Base-by-base conservation (phyloP, 2,113 vertebrate genomes). In the Panthera leo region DNA sequence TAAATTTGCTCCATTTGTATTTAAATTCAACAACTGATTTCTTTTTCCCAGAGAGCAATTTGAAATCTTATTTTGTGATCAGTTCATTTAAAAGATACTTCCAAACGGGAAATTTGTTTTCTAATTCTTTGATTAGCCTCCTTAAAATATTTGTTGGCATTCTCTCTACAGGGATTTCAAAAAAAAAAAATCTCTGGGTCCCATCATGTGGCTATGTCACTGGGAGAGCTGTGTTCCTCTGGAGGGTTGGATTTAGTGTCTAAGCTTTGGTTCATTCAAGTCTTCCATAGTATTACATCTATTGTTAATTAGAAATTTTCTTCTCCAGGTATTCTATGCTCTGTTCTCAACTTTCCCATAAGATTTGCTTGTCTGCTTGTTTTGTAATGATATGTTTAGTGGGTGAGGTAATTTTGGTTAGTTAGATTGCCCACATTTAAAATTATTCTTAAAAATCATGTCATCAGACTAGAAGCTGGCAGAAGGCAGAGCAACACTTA, bases 371-470 rank as follows among this genome's bases (percentile, higher is more conserved):
- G 18, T 95, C 34, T 42, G 76, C 9, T 89, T 84, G 10, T 70
- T 89, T 93, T 87, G 4, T 85, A 86, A 70, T 63, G 36, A 39
- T 9, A 58, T 55, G 0, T 8, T 92, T 75, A 75, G 48, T 58
- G 39, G 87, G 45, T 51, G 42, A 92, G 27, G 31, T 21, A 83
- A 61, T 73, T 34, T 58, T 71, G 42, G 36, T 21, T 78, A 29
- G 73, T 12, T 76, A 89, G 84, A 75, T 73, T 71, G 15, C 42
- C 18, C 31, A 86, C 29, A 42, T 67, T 82, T 42, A 48, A 97
- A 95, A 61, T 94, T 75, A 65, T 36, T 94, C n/a, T 93, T 36
- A 92, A 94, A 94, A 84, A 48, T 61, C 1, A 13, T 73, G 31
- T 85, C 42, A 34, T 75, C 34, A 67, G 12, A 55, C 4, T 90